phyloP scores from a whole-genome alignment of 2,797 vertebrate species.

The Harpagifer antarcticus region DNA sequence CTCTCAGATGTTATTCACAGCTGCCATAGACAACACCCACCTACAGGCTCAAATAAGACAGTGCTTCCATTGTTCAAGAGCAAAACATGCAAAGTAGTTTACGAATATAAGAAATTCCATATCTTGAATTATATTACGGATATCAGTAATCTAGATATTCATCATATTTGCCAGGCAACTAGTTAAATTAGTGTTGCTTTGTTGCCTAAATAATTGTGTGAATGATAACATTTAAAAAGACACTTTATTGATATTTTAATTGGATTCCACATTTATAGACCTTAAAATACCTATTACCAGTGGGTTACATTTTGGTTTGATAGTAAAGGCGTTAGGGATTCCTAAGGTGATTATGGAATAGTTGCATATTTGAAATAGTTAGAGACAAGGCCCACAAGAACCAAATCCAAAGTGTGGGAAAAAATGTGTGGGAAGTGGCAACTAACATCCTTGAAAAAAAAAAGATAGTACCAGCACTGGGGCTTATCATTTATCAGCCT shows the following conservation, averaged over 20 bases:
- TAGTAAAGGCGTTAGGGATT: background rate
- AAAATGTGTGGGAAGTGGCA: conserved; percentile 19
- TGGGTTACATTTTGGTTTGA: background rate
- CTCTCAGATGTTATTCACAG: background rate
- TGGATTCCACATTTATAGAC: background rate
- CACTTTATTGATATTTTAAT: conserved; percentile 1
- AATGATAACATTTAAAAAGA: background rate
- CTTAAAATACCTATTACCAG: background rate
- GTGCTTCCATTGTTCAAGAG: background rate
- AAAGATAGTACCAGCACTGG: conserved; percentile 12
- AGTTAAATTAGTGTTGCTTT: background rate
- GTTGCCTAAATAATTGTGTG: background rate
- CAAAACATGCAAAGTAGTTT: background rate
- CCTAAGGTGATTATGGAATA: background rate
- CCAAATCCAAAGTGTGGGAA: background rate
- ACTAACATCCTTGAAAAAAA: conserved; percentile 7
- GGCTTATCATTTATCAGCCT: conserved; percentile 18
- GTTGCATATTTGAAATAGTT: conserved; percentile 18
- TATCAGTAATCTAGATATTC: background rate
- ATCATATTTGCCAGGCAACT: background rate
- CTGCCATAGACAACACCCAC: background rate
- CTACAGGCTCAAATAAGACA: background rate
- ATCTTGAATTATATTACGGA: background rate
- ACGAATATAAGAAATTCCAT: background rate
- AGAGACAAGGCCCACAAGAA: background rate